Base-by-base conservation (phyloP, 2,888 invertebrate genomes). In the Drosophila picticornis region DNA sequence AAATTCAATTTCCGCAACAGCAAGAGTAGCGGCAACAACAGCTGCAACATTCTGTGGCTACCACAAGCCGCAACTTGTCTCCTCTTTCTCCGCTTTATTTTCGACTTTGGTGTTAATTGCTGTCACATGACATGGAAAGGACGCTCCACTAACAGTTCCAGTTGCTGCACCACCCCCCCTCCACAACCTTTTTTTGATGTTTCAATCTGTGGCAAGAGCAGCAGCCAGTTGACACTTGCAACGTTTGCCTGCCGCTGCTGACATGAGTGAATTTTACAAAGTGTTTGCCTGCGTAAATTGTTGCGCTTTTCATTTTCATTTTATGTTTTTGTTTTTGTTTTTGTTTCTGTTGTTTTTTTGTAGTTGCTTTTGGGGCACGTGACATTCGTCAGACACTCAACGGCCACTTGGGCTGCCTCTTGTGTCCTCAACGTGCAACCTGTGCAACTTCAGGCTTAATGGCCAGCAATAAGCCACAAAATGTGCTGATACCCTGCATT, bases 21-120 rank as follows among this genome's bases (percentile, higher is more conserved):
- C 82, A 84, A 82, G 65, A 62, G 48, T 11, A n/a, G 34, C 50
- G 65, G 52, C 68, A 71, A 65, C 69, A 77, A 67, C 66, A 66
- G 64, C 57, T 65, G 64, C 74, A 67, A 40, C 57, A 43, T 29
- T 13, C 57, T 57, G 57, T 57, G 40, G 29, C 57, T 50, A 60
- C 77, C 77, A 59, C 73, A 48, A 70, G 78, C 62, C 79, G 66
- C 61, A 22, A 27, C 11, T 38, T 7, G 34, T 16, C 36, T 25
- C 19, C 11, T 27, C 10, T 43, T 31, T 11, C 32, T 31, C 22
- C 36, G 25, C 34, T 22, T 11, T 55, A 56, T 68, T 76, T 84
- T 77, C 72, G 81, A 77, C 75, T 83, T 88, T 76, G 81, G 84
- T 88, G 87, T 88, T 86, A 86, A 86, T 86, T 86, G 85, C 85